These are phyloP conservation scores for Lepidothrix coronata DNA, from an alignment of 2,113 vertebrate species.

Conservation along the genomic window DNA sequence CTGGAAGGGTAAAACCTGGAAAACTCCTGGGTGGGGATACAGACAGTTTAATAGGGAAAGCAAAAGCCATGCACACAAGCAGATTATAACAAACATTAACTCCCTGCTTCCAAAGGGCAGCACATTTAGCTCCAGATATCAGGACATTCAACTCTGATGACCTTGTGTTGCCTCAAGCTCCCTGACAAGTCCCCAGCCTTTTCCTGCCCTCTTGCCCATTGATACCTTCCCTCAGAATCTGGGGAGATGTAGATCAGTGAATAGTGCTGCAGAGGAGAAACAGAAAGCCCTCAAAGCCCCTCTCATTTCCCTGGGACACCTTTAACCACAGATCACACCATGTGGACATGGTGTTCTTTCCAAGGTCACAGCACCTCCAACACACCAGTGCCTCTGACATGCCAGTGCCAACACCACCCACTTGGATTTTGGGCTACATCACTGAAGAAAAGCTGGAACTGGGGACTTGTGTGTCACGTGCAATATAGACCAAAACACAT, in stretches of 20 bases:
- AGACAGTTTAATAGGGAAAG: background rate
- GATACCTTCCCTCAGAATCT: background rate
- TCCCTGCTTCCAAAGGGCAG: background rate
- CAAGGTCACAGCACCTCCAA: background rate
- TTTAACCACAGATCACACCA: background rate
- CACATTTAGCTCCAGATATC: background rate
- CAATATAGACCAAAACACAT: background rate
- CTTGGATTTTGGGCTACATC: background rate
- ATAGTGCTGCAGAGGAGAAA: background rate
- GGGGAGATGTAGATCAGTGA: background rate
- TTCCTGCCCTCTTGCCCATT: background rate
- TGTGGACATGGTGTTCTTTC: background rate
- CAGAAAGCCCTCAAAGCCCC: background rate
- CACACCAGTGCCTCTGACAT: background rate
- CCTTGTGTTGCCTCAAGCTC: background rate
- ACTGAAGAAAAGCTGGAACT: background rate
- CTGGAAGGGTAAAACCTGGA: background rate
- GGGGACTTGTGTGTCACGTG: background rate
- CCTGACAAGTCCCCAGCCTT: background rate
- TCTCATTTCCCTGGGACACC: background rate
- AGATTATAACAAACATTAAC: background rate
- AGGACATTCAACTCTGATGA: background rate
- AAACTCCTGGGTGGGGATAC: background rate
- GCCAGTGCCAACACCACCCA: background rate
- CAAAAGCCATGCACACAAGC: background rate